A percentile compares a stretch with the other conserved stretches of the same genome.
Conservation (phyloP, 1,140 invertebrate species). For the Calliopsis andreniformis region DNA sequence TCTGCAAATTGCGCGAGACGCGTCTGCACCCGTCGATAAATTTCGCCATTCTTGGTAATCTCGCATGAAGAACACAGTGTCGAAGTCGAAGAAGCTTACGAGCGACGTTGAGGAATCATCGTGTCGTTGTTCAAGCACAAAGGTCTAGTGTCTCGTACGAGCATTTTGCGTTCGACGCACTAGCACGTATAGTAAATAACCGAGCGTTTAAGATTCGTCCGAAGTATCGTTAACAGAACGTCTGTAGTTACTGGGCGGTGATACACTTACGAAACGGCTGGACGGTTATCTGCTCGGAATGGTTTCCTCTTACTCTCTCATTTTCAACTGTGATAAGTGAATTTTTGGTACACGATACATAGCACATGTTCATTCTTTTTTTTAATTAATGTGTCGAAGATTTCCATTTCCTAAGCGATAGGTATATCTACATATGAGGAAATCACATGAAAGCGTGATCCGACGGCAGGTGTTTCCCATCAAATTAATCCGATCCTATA, state of each 20-base stretch:
- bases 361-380: too few relatives aligned
- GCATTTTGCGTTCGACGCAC: slow-evolving; percentile 8
- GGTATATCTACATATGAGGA: too few relatives aligned
- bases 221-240: slow-evolving; percentile 17
- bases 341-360: too few relatives aligned
- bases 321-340: too few relatives aligned
- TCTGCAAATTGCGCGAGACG: too few relatives aligned
- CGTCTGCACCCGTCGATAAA: too few relatives aligned
- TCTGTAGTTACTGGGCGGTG: slow-evolving; percentile 24
- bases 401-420: too few relatives aligned
- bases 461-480: slow-evolving; percentile 19
- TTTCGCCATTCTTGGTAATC: background rate
- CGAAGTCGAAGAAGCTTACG: background rate
- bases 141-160: slow-evolving; percentile 13
- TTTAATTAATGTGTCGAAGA: too few relatives aligned
- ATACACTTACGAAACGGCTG: background rate
- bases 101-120: slow-evolving; percentile 1
- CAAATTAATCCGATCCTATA: slow-evolving; percentile 40
- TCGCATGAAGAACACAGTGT: background rate
- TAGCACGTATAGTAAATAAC: slow-evolving; percentile 26
- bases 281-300: too few relatives aligned
- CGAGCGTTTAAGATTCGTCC: slow-evolving; percentile 7
- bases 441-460: slow-evolving; percentile 10
- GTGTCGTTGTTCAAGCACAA: slow-evolving; percentile 39
- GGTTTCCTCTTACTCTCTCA: too few relatives aligned